Evolutionary conservation across 2,888 invertebrate species (phyloP), one percentile per base, ranked within the genome.

Genomic region (Perizoma flavofasciatum): DNA sequence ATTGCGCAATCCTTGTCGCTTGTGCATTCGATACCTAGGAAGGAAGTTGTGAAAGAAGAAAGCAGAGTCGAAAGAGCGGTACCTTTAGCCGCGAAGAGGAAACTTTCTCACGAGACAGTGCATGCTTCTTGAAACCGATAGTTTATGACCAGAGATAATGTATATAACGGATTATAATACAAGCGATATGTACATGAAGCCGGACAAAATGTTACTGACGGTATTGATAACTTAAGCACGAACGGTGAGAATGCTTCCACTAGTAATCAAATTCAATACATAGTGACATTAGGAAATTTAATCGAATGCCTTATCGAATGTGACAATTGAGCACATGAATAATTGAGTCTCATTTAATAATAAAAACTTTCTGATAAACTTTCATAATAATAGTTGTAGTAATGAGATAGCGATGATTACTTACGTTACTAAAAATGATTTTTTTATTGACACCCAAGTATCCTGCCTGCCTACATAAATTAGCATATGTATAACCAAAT

Each of bases 1-100:
- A 95, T 95, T 74, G 97, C 95, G 93, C 98, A 98, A 93, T 97
- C 97, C 93, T 95, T 94, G 94, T 98, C 97, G 92, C 95, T 95
- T 93, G 95, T 95, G 93, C 97, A 97, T 95, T 97, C 96, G 93
- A 95, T 95, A 93, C 95, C 96, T 95, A 93, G 86, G 92, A 93
- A 93, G 86, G 92, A 93, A 92, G 91, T 91, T 87, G 86, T 89
- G 91, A 92, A 92, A 92, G 92, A 92, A 92, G 92, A 92, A 92
- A 92, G 92, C 92, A 92, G 83, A 92, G 92, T 93, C 93, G 93
- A 93, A 93, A 95, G 95, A 95, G 95, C 95, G 93, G 94, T 93
- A 94, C 94, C 95, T 94, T 95, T 95, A 96, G 96, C 96, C 95
- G 96, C 96, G 96, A 96, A 96, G 96, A 92, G 96, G 96, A 95